These are phyloP conservation scores for Motacilla alba DNA, from an alignment of 2,113 vertebrate genomes.

Conservation along the genomic window DNA sequence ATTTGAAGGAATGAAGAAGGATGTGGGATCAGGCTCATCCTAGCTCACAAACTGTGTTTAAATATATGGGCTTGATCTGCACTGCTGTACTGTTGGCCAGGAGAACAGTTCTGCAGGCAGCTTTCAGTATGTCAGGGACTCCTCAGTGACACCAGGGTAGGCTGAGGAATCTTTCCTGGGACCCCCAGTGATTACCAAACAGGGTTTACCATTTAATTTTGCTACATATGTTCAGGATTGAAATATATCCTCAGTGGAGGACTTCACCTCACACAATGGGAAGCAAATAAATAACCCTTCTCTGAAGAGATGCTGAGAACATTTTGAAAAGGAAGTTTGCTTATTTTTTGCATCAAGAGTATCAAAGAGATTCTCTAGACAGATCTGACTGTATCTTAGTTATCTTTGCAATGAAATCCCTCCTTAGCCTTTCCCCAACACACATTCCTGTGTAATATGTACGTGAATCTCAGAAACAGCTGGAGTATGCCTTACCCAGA, in stretches of 20 bases:
- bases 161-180: neutral
- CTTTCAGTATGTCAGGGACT: neutral
- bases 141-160: neutral
- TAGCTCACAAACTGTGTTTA: neutral
- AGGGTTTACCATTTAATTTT: neutral
- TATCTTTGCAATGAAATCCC: neutral
- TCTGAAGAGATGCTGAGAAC: neutral
- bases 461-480: conserved; percentile 63
- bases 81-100: fast-evolving
- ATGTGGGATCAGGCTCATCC: neutral
- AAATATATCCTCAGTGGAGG: neutral
- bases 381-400: neutral
- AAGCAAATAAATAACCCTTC: neutral
- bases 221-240: neutral
- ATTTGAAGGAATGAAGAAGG: neutral
- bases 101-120: neutral
- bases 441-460: neutral
- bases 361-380: neutral
- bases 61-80: neutral
- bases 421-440: neutral
- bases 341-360: neutral
- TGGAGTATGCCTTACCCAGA: conserved; percentile 42
- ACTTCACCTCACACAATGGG: neutral
- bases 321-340: neutral
- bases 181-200: neutral